Evolutionary conservation across 2,797 vertebrate genomes (phyloP), one percentile per base, ranked within the genome.

Genomic region (Telmatherina bonti): DNA sequence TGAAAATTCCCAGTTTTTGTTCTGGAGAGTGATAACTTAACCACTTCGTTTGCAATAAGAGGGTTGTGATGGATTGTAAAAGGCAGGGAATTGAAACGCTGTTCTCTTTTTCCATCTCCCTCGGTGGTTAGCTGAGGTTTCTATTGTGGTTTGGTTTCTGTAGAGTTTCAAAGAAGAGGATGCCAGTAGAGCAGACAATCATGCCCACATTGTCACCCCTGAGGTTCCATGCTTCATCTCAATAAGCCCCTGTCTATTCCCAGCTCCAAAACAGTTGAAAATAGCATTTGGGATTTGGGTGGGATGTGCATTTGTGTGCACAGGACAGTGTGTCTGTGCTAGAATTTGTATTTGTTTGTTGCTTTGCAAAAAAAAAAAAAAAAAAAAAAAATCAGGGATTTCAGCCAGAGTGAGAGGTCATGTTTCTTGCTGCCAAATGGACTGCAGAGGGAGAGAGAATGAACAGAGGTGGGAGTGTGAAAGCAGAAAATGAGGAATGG

Each of bases 171-270:
- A 63, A 65, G 73, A 78, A 57, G 77, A 70, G 61, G 77, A 82
- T 79, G 74, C 81, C 79, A 78, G 82, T 58, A 74, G 79, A 68
- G 81, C 79, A 90, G 85, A 87, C 91, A 87, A 88, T 92, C 86
- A 89, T 87, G 82, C 81, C 83, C 68, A 77, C 56, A n/a, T 88
- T 86, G 88, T 91, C 84, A 86, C 81, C 87, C 86, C 79, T 73
- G 86, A 92, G 83, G 85, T 81, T 84, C 81, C 73, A 67, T 88
- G 85, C 82, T 91, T 93, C 85, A 90, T 91, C 82, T 88, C 85
- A 91, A 86, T 93, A 92, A 93, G 82, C 84, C 81, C 81, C 87
- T 85, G 82, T 87, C 89, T 88, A 82, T 64, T 59, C 76, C 65
- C 70, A 74, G 69, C 84, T 77, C 67, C n/a, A 75, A 41, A 82